Evolutionary conservation across 2,797 vertebrate genomes (phyloP).

Genomic region (Megaceryle alcyon): DNA sequence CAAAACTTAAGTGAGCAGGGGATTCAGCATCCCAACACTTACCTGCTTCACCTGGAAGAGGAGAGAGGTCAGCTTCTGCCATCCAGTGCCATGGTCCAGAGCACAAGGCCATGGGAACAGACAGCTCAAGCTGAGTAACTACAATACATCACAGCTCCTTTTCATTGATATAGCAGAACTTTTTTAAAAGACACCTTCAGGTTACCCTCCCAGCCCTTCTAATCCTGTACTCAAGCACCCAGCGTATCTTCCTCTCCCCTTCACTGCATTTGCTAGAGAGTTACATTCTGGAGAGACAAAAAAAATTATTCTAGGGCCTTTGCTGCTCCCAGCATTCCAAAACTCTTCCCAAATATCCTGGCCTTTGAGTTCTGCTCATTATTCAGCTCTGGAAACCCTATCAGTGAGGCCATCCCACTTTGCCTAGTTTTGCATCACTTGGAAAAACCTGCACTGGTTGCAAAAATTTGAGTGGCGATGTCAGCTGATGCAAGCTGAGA

Average conservation of each 20-base stretch:
- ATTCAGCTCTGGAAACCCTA: neutral
- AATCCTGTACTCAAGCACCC: neutral
- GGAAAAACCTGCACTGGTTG: neutral
- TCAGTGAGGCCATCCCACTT: neutral
- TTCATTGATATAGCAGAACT: neutral
- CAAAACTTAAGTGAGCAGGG: neutral
- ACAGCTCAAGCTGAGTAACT: neutral
- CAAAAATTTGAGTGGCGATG: neutral
- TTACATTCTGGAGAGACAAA: neutral
- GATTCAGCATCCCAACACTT: neutral
- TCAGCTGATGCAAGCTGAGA: neutral
- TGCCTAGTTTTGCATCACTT: neutral
- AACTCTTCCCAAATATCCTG: neutral
- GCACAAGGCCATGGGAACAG: neutral
- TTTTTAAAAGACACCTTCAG: neutral
- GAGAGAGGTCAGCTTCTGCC: neutral
- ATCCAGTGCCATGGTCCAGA: neutral
- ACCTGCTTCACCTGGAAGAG: neutral
- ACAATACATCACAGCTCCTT: neutral
- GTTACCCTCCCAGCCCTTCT: neutral
- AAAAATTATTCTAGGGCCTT: neutral
- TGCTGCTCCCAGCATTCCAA: neutral
- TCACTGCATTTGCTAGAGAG: neutral
- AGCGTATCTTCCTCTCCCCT: rapidly evolving
- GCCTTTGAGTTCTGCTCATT: neutral